phyloP scores from a whole-genome alignment of 2,888 invertebrate genomes.

The Seira sanloemensis region DNA sequence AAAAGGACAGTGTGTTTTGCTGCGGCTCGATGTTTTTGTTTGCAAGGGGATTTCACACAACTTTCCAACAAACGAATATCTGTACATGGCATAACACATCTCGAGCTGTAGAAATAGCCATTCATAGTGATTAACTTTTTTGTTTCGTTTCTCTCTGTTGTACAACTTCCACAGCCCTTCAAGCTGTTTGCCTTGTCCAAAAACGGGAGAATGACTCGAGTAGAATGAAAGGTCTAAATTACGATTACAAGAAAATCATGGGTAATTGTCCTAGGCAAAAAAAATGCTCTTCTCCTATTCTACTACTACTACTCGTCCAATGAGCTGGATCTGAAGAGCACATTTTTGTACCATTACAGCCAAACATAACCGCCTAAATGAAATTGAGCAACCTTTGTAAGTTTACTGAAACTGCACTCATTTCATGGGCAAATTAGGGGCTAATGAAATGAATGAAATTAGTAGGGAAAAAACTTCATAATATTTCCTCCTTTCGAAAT shows the following conservation, averaged over 20 bases:
- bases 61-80: no score
- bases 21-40: no score
- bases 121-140: background rate
- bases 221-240: background rate
- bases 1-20: constrained; percentile 23
- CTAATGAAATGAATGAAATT: background rate
- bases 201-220: no score
- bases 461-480: background rate
- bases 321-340: background rate
- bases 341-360: background rate
- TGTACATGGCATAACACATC: background rate
- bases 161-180: background rate
- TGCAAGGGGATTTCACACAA: no score
- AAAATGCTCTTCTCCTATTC: background rate
- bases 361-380: background rate
- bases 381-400: background rate
- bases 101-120: background rate
- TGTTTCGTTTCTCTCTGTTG: no score
- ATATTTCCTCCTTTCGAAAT: background rate
- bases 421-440: background rate
- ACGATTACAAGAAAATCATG: background rate
- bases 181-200: background rate
- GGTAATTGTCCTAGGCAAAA: background rate
- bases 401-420: no score
- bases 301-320: no score